Percentiles rank a stretch among this genome's conserved stretches.
phyloP scores from a whole-genome alignment of 2,888 invertebrate genomes.

The Chaetoderma sp. region DNA sequence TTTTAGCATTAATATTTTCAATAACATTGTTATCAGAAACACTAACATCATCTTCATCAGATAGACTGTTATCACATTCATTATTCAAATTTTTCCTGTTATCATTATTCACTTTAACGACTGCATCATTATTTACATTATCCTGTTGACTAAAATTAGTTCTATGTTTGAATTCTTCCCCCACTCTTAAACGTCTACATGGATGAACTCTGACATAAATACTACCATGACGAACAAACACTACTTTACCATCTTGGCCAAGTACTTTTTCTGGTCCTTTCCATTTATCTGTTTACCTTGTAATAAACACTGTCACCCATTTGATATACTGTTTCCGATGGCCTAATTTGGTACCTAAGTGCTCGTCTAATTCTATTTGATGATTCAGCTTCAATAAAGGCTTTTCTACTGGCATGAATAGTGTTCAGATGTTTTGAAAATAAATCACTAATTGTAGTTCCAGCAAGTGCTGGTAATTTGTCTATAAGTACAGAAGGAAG shows the following conservation, averaged over 20 bases:
- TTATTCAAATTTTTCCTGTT: no score
- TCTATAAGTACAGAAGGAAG: slow-evolving; percentile 18
- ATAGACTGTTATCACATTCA: no score
- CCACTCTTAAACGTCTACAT: slow-evolving; percentile 15
- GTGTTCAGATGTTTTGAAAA: slow-evolving; percentile 33
- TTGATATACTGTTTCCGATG: slow-evolving; percentile 3
- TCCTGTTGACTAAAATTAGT: neutral
- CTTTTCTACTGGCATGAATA: slow-evolving; percentile 22
- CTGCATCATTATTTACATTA: neutral
- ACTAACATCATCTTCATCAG: no score
- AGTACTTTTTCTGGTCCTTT: slow-evolving; percentile 35
- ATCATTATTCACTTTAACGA: no score
- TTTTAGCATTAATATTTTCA: no score
- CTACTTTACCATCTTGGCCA: slow-evolving; percentile 35
- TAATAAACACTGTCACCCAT: slow-evolving; percentile 10
- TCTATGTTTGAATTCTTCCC: slow-evolving; percentile 2
- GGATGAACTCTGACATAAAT: slow-evolving; percentile 26
- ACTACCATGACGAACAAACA: slow-evolving; percentile 31
- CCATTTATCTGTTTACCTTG: slow-evolving; percentile 23
- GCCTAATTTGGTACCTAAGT: slow-evolving; percentile 16
- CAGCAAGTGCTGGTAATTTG: slow-evolving; percentile 14
- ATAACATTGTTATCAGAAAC: no score
- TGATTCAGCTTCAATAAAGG: slow-evolving; percentile 23
- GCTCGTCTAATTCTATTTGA: slow-evolving; percentile 28
- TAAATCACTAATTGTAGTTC: slow-evolving; percentile 13